Base-by-base conservation (phyloP, 2,888 invertebrate species). In the Chrysomela aeneicollis region DNA sequence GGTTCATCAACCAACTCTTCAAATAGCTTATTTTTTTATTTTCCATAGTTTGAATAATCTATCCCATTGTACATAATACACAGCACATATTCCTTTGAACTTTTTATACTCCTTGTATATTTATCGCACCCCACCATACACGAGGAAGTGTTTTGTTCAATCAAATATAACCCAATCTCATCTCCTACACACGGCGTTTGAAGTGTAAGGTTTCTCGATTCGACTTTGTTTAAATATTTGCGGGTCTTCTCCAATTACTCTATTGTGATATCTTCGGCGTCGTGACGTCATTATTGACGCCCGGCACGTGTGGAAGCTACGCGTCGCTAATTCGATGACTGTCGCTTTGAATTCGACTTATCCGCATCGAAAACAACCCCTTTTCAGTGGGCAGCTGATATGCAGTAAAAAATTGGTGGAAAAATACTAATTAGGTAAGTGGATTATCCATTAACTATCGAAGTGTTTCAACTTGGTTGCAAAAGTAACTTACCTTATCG, bases 171-270 rank as follows among this genome's bases (percentile, higher is more conserved):
- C 55, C 42, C 55, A 37, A 55, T 62, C 22, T 17, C 22, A 30
- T 37, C 12, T 32, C 51, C 51, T 52, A 52, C 60, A 57, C 49
- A 58, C 52, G 52, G 55, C 26, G 26, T 35, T 47, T 37, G 6
- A 37, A 64, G 66, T 64, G 66, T 64, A 67, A 69, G 69, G 69
- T 69, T 69, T 69, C 66, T 58, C 66, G 42, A 62, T 51, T 60
- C 22, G 55, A 42, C 64, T 57, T 66, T 66, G 60, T 74, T 75
- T 69, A 76, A 76, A 76, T 76, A 76, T 76, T 76, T 74, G 73
- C 66, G 62, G 66, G 74, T 73, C 72, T 73, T 75, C 74, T 76
- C 74, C 76, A 75, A 76, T 76, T 76, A 75, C 74, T 47, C 55
- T 63, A 73, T 74, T 74, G 73, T 72, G 64, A 32, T 47, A 57